Conservation (phyloP, 2,888 invertebrate species). For the Adelognathus sp. region DNA sequence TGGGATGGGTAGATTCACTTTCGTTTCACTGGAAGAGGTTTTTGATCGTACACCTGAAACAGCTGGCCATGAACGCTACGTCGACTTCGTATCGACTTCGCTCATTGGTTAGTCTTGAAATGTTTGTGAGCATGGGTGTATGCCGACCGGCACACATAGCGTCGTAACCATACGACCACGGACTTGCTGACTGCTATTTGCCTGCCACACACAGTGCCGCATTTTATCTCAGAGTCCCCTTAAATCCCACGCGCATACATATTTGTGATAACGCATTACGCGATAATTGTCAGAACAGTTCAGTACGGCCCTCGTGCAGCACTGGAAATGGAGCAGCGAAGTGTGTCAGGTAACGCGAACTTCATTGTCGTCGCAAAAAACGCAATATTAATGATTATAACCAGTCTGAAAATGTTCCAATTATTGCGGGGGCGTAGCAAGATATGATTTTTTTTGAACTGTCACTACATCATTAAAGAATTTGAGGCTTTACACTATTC, state of each 20-base stretch:
- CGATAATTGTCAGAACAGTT: conserved; percentile 65
- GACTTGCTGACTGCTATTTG: conserved; percentile 7
- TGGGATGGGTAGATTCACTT: not conserved
- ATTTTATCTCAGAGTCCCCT: conserved; percentile 61
- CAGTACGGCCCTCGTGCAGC: conserved; percentile 63
- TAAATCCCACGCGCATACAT: conserved; percentile 58
- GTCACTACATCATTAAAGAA: too few species aligned
- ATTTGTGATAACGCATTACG: conserved; percentile 62
- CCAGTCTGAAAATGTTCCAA: too few species aligned
- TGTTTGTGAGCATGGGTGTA: too few species aligned
- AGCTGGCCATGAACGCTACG: not conserved
- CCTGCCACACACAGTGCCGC: conserved; percentile 20
- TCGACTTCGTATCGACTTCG: not conserved
- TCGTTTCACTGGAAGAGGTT: not conserved
- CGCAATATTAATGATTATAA: too few species aligned
- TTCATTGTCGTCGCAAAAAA: not conserved
- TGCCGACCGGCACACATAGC: too few species aligned
- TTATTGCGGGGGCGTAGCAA: too few species aligned
- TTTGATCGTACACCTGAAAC: not conserved
- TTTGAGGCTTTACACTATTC: too few species aligned
- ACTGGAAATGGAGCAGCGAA: conserved; percentile 66
- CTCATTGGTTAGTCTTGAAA: too few species aligned
- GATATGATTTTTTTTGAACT: too few species aligned
- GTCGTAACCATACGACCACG: too few species aligned
- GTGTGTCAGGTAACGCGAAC: conserved; percentile 64